Base-by-base conservation (phyloP, 2,888 invertebrate species). In the Slavum lentiscoides region DNA sequence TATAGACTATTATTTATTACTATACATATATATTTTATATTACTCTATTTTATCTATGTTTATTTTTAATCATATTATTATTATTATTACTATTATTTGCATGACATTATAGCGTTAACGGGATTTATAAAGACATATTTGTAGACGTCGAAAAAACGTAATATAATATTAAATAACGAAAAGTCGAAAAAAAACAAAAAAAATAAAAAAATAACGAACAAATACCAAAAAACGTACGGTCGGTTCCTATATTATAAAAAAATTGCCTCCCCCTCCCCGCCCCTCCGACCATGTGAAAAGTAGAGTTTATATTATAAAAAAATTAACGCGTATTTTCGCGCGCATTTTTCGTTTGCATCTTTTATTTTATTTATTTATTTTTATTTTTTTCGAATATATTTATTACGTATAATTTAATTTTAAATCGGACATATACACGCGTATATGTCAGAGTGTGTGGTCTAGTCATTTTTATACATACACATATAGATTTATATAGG, bases 371-470 rank as follows among this genome's bases (percentile, higher is more conserved):
- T 21, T 11, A 39, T 75, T 30, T 58, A 39, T n/a, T 53, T 53
- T n/a, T 59, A 21, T 53, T 58, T 7, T 39, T 39, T 72, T 72
- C 15, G 4, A 59, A 68, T 11, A 68, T 30, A 23, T 49, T 21
- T 72, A 58, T 72, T 21, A n/a, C n/a, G n/a, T n/a, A 59, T 58
- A 49, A 15, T 58, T 72, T 72, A 30, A 69, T 69, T 74, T 49
- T 30, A 61, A 76, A 66, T 72, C 21, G 67, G 75, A 67, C 21
- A 23, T 75, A 75, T 58, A 66, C 67, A 13, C 74, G 58, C 58
- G 70, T 80, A 64, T 80, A 80, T 70, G 49, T 80, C 64, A 80
- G 77, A 80, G 77, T 80, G 77, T 70, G 64, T 59, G 77, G 55
- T 80, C 77, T 80, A 80, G 77, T 80, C 77, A 80, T 69, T 80